Evolutionary conservation across 2,888 invertebrate species (phyloP), one percentile per base, ranked within the genome.

Genomic region (Habroteleia sp.): DNA sequence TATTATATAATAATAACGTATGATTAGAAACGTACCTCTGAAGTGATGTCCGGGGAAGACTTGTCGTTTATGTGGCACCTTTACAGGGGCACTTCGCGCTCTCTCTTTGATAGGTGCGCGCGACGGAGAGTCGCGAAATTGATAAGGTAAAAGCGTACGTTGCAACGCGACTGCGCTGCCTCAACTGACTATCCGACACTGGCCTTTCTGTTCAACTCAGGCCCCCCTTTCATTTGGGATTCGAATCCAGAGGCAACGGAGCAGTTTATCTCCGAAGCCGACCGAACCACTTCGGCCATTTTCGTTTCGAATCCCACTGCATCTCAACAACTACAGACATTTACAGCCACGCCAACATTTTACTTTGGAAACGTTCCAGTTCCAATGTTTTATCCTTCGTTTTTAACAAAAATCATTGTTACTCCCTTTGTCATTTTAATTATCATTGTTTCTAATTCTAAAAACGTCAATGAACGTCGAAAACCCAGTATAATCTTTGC

Each of bases 91-190:
- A 68, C 74, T 73, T 52, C 60, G 66, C 60, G 60, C 65, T 48
- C 35, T 58, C 42, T 71, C 50, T 71, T 66, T 50, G 65, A 58
- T 60, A 71, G 77, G 65, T 76, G 76, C 73, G 72, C 72, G 77
- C 74, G 77, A 76, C 77, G 77, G 69, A 44, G 76, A 73, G 58
- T 77, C 71, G 72, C 71, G 75, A 63, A 77, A 73, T 76, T 77
- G 78, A 78, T 77, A 77, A 77, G 73, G 66, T 63, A 68, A 74
- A 75, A 78, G 76, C 75, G 77, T 77, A 76, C 75, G 78, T 71
- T 77, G 80, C 78, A 80, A 78, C 78, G 80, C 81, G 82, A 79
- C 82, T 81, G 81, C 82, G 82, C 80, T 79, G 54, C 74, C 75
- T 74, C 60, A 63, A 66, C 69, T 76, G 58, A 69, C 66, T 68